phyloP scores from a whole-genome alignment of 2,888 invertebrate species.

The Meandrusa payeni region DNA sequence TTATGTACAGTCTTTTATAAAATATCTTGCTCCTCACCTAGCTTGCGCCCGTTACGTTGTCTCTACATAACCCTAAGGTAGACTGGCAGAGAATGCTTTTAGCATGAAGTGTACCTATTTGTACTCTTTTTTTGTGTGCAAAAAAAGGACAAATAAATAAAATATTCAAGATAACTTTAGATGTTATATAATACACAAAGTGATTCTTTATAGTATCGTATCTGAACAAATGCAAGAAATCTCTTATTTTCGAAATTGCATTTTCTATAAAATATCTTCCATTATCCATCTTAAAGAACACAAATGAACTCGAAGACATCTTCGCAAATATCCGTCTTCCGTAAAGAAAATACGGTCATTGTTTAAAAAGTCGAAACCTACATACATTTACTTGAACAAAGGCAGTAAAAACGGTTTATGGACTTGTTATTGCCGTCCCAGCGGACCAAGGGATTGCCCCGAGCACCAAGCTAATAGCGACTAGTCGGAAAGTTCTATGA shows the following conservation, averaged over 20 bases:
- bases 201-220: too few relatives aligned
- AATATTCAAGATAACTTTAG: too few relatives aligned
- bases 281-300: constrained; percentile 32
- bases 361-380: constrained; percentile 79
- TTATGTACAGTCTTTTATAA: too few relatives aligned
- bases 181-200: too few relatives aligned
- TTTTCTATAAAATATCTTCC: constrained; percentile 38
- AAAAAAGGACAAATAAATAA: too few relatives aligned
- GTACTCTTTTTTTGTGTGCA: too few relatives aligned
- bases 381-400: constrained; percentile 79
- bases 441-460: constrained; percentile 54
- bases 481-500: background rate
- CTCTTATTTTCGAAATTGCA: constrained; percentile 37
- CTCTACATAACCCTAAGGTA: too few relatives aligned
- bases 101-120: too few relatives aligned
- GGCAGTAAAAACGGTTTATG: constrained; percentile 80
- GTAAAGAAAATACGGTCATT: constrained; percentile 75
- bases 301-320: constrained; percentile 48
- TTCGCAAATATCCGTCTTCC: constrained; percentile 59
- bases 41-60: too few relatives aligned
- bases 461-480: constrained; percentile 30
- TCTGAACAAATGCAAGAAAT: too few relatives aligned
- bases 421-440: constrained; percentile 78
- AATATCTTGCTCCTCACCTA: too few relatives aligned
- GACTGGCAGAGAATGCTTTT: too few relatives aligned